Base-by-base conservation (phyloP, 2,888 invertebrate genomes). In the Bombyx huttoni region DNA sequence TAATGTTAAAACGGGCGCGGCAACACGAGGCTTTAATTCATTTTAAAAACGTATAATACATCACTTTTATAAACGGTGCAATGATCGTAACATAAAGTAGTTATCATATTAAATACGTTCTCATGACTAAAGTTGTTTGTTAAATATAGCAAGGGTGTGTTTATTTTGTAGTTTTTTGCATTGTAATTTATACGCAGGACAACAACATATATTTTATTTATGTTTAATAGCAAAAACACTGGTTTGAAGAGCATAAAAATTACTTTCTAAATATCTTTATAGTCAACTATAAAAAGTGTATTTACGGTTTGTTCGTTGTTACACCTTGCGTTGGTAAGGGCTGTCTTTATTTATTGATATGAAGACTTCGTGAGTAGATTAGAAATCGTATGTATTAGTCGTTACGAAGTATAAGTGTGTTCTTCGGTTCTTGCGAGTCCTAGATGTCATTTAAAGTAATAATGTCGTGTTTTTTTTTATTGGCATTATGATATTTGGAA, bases 231-330 rank as follows among this genome's bases (percentile, higher is more conserved):
- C 24, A 24, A 24, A 24, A 24, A 24, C 24, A 24, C 24, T 24
- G 24, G 24, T 24, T 24, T 24, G 24, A 24, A 24, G 24, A 1
- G 3, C 24, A 24, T 24, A 40, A 10, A 12, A 10, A 40, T 40
- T 10, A 12, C 40, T 40, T 40, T 40, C 40, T 40, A 40, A 52
- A 47, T 47, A 47, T 40, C 49, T 34, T 47, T 24, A 40, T 33
- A 50, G 48, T 48, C 34, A 14, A 52, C 49, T 13, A 45, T 35
- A 52, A 45, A 50, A 49, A 52, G 45, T 48, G 48, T 47, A 49
- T 52, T 52, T 52, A 52, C 49, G 49, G 24, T 40, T 50, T 50
- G 50, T 49, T 50, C 48, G 48, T 52, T 50, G 48, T 47, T 53
- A 51, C 53, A 53, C 53, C 53, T 53, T 53, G 53, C 53, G 46